Base-by-base conservation (phyloP, 2,113 vertebrate genomes). In the Ptilonorhynchus violaceus region DNA sequence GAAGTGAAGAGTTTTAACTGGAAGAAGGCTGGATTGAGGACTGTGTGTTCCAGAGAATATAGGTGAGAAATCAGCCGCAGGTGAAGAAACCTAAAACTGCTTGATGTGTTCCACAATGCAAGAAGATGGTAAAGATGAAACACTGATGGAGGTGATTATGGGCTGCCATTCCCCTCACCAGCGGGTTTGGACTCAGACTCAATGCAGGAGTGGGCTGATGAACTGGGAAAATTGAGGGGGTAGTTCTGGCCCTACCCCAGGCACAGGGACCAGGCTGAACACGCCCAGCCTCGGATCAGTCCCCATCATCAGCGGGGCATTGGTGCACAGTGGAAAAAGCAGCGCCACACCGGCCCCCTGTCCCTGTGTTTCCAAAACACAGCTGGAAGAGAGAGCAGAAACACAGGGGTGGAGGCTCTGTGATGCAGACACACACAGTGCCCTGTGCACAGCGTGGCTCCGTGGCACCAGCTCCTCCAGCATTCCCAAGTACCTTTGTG, bases 241-340 rank as follows among this genome's bases (percentile, higher is more conserved):
- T 17, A 31, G 72, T 20, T 31, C 85, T 92, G 92, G 41, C 47
- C 30, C 15, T 77, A 13, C n/a, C 66, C 37, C 86, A 84, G 59
- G 25, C 18, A 11, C 28, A 2, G 0, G 78, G 69, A 37, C 16
- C 50, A 56, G 77, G 33, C 27, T 63, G 60, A 56, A n/a, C 60
- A 66, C 4, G 0, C 18, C n/a, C 52, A 37, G 10, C 14, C 37
- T 46, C 4, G 8, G 33, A 0, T 1, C 3, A 2, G 21, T 25
- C 20, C 3, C 30, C 39, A 10, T 23, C 83, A n/a, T 22, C 72
- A 21, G 2, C 0, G 0, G 31, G 55, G 35, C 6, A 13, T 7
- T 46, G 80, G 46, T 28, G 55, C 28, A 3, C 13, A 0, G 15
- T 7, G 73, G 30, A 22, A 42, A 49, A 8, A 67, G 28, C 39